Percentiles rank a stretch among this genome's conserved stretches.
Evolutionary conservation across 1,140 invertebrate species (phyloP).

Genomic region (Diplogasteroides magnus): DNA sequence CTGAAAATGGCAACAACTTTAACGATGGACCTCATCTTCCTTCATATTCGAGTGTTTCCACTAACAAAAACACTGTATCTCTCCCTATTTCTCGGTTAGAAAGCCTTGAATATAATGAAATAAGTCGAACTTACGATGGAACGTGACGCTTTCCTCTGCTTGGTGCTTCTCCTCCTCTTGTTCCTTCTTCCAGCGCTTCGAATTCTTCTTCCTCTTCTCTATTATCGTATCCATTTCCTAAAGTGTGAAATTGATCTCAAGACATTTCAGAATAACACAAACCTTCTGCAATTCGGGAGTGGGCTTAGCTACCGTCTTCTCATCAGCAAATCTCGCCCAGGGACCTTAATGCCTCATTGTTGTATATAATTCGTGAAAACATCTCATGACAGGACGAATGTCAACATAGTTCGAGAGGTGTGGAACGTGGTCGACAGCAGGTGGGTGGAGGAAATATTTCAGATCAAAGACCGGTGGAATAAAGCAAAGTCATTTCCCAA

Average conservation of each 20-base stretch:
- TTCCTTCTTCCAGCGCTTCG: conserved; percentile 38
- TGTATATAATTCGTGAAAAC: neutral
- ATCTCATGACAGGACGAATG: neutral
- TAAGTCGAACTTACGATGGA: conserved; percentile 72
- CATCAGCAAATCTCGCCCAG: conserved; percentile 89
- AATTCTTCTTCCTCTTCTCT: conserved; percentile 35
- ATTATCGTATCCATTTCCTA: neutral
- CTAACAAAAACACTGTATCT: too few relatives aligned
- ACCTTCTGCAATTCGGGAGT: conserved; percentile 78
- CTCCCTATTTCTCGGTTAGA: too few relatives aligned
- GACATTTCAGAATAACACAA: neutral
- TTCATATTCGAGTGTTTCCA: too few relatives aligned
- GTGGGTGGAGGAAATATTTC: too few relatives aligned
- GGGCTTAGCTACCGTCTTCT: conserved; percentile 78
- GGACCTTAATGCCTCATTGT: conserved; percentile 67
- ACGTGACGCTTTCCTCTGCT: conserved; percentile 80
- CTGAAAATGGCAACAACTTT: too few relatives aligned
- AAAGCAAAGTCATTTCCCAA: too few relatives aligned
- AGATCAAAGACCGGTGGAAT: too few relatives aligned
- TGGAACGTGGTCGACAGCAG: too few relatives aligned
- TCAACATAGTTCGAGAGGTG: too few relatives aligned
- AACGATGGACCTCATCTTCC: too few relatives aligned
- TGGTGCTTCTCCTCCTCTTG: conserved; percentile 38
- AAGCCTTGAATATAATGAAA: conserved; percentile 8
- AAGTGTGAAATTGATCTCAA: neutral